These are phyloP conservation scores for Chrysocyon brachyurus DNA, from an alignment of 2,797 vertebrate genomes.

Conservation along the genomic window DNA sequence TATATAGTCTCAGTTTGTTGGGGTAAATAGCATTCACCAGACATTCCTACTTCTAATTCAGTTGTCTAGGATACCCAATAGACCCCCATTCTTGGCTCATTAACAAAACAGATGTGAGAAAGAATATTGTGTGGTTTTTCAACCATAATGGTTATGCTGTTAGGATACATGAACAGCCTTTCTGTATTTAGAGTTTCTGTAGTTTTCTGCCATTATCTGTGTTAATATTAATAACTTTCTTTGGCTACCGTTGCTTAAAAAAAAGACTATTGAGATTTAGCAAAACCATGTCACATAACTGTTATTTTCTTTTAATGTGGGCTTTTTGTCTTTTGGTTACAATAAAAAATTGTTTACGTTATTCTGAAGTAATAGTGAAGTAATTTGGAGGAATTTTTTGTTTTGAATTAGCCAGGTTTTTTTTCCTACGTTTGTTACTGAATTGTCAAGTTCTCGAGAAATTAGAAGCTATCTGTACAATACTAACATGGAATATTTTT, in stretches of 20 bases:
- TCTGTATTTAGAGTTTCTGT: constrained; percentile 78
- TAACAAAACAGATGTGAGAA: constrained; percentile 79
- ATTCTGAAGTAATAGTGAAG: constrained; percentile 57
- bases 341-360: constrained; percentile 50
- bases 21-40: constrained; percentile 63
- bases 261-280: constrained; percentile 48
- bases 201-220: constrained; percentile 77
- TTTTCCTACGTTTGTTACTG: constrained; percentile 49
- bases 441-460: constrained; percentile 55
- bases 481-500: constrained; percentile 39
- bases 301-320: constrained; percentile 60
- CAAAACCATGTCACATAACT: constrained; percentile 56
- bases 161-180: constrained; percentile 73
- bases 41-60: constrained; percentile 75
- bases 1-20: constrained; percentile 55
- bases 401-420: constrained; percentile 47
- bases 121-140: constrained; percentile 81
- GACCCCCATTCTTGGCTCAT: constrained; percentile 75
- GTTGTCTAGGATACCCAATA: constrained; percentile 79
- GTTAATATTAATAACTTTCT: constrained; percentile 78
- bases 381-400: constrained; percentile 52
- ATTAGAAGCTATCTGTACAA: constrained; percentile 39
- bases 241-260: constrained; percentile 56
- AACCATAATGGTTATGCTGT: constrained; percentile 79
- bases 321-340: constrained; percentile 61